phyloP scores from a whole-genome alignment of 2,888 invertebrate species.

The Volucella bombylans region DNA sequence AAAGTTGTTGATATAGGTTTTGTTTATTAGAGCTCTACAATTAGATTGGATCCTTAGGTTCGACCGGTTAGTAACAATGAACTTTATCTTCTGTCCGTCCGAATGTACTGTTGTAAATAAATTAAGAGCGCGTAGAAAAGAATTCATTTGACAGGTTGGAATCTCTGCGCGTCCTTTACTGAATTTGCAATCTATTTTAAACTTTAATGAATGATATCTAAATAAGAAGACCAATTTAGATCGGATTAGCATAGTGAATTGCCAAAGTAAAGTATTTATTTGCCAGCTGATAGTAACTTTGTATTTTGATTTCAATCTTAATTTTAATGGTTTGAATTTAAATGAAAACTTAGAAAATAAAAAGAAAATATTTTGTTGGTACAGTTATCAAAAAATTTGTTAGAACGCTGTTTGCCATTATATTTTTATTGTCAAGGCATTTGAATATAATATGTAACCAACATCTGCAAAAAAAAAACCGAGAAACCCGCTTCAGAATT shows the following conservation, averaged over 20 bases:
- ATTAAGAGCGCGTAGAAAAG: slow-evolving; percentile 47
- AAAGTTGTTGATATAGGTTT: slow-evolving; percentile 32
- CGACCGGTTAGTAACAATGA: slow-evolving; percentile 53
- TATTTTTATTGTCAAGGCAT: too few species aligned
- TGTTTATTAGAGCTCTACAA: slow-evolving; percentile 1
- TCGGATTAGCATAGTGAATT: neutral
- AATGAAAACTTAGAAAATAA: neutral
- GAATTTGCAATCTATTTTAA: slow-evolving; percentile 55
- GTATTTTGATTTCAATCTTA: slow-evolving; percentile 33
- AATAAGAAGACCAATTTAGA: slow-evolving; percentile 2
- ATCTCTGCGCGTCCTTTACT: slow-evolving; percentile 57
- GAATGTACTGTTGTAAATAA: slow-evolving; percentile 23
- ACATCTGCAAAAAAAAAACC: too few species aligned
- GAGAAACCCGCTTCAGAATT: too few species aligned
- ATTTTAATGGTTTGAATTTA: slow-evolving; percentile 26
- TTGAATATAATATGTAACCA: too few species aligned
- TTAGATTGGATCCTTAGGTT: slow-evolving; percentile 20
- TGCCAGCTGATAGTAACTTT: neutral
- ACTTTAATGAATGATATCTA: slow-evolving; percentile 38
- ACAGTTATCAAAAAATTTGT: too few species aligned
- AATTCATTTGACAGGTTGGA: slow-evolving; percentile 61
- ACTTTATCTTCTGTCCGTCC: slow-evolving; percentile 1
- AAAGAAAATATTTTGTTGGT: neutral
- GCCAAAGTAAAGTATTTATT: slow-evolving; percentile 10
- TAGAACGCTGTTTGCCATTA: too few species aligned